phyloP scores from a whole-genome alignment of 1,140 invertebrate species.

The Drosophila kepulauana region DNA sequence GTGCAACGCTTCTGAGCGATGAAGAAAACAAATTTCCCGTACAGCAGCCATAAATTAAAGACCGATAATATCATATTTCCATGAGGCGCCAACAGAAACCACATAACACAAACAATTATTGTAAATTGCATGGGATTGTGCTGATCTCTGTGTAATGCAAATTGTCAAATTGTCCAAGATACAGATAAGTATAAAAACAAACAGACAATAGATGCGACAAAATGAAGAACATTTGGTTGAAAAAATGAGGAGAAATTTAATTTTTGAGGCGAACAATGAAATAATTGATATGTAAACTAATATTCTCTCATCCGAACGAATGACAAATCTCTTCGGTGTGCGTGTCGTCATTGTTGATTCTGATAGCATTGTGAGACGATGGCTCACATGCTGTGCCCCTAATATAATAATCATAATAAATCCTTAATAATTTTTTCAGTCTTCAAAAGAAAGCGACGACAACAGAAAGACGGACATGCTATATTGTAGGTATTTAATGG shows the following conservation, averaged over 20 bases:
- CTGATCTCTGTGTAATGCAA: constrained; percentile 42
- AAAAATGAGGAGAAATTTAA: constrained; percentile 23
- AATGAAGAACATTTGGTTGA: constrained; percentile 30
- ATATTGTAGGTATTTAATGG: constrained; percentile 80
- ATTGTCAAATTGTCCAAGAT: constrained; percentile 58
- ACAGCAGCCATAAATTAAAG: constrained; percentile 45
- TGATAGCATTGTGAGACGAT: constrained; percentile 16
- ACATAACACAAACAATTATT: constrained; percentile 43
- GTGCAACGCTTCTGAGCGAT: constrained; percentile 12
- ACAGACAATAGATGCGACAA: constrained; percentile 31
- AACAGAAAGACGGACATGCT: neutral
- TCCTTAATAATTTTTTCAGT: constrained; percentile 80
- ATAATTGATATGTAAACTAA: constrained; percentile 85
- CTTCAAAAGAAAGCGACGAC: constrained; percentile 78
- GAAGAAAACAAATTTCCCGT: constrained; percentile 59
- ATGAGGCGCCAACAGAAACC: constrained; percentile 17
- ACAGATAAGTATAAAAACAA: constrained; percentile 8
- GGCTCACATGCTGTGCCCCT: constrained; percentile 68
- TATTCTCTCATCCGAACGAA: constrained; percentile 42
- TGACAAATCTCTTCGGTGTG: constrained; percentile 51
- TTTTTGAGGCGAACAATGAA: constrained; percentile 53
- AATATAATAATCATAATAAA: constrained; percentile 85
- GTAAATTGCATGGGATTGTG: constrained; percentile 41
- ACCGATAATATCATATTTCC: constrained; percentile 67
- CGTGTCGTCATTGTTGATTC: constrained; percentile 37